Conservation (phyloP, 2,888 invertebrate species). For the Acrocyrtus sp. region DNA sequence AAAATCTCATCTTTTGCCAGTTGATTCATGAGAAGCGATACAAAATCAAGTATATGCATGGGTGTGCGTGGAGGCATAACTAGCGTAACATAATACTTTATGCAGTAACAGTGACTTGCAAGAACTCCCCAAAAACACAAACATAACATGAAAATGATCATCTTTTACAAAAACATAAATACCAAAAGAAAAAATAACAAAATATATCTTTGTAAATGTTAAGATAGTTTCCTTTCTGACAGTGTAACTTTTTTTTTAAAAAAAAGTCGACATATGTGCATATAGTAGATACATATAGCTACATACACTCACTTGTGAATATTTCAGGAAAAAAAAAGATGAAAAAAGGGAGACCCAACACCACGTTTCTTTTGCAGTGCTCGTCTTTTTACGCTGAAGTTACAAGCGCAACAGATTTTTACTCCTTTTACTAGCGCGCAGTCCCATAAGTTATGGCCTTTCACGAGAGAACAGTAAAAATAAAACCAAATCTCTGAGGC, state of each 20-base stretch:
- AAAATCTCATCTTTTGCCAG: too few relatives aligned
- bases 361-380: slow-evolving; percentile 4
- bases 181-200: slow-evolving; percentile 12
- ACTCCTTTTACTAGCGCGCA: too few relatives aligned
- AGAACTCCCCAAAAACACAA: slow-evolving; percentile 24
- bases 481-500: too few relatives aligned
- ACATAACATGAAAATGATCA: slow-evolving; percentile 34
- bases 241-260: background rate
- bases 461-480: too few relatives aligned
- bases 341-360: slow-evolving; percentile 21
- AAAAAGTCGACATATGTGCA: background rate
- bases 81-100: background rate
- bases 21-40: too few relatives aligned
- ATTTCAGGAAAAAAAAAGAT: too few relatives aligned
- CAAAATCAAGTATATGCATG: too few relatives aligned
- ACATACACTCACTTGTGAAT: too few relatives aligned
- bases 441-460: too few relatives aligned
- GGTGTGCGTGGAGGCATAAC: too few relatives aligned
- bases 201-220: slow-evolving; percentile 14
- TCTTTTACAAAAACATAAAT: slow-evolving; percentile 42
- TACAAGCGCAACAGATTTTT: too few relatives aligned
- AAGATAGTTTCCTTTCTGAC: slow-evolving; percentile 8
- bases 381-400: too few relatives aligned
- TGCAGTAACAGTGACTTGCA: background rate
- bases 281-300: background rate